A percentile compares a stretch with the other conserved stretches of the same genome.
These are phyloP conservation scores for Danio choprae DNA, from an alignment of 2,797 vertebrate species.

Conservation along the genomic window DNA sequence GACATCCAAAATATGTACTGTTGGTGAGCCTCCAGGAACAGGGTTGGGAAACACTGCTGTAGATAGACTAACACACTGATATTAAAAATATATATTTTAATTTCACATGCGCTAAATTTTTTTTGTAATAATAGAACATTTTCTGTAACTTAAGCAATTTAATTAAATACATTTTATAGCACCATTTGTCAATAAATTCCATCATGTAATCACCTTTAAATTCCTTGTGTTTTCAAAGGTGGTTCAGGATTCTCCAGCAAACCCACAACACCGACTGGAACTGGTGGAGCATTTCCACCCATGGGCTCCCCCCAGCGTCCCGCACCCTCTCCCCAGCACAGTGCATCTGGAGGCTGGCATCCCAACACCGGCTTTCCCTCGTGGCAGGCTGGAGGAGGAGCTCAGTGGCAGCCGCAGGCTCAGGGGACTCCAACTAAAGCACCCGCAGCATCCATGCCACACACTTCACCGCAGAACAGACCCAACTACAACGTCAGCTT, in stretches of 20 bases:
- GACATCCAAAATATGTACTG: too few species aligned
- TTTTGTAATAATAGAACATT: too few species aligned
- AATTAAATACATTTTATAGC: too few species aligned
- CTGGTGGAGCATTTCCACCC: slow-evolving; percentile 88
- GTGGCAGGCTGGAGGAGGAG: slow-evolving; percentile 77
- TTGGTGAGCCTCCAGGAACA: too few species aligned
- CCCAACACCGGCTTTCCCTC: slow-evolving; percentile 76
- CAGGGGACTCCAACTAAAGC: slow-evolving; percentile 74
- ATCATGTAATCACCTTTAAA: neutral
- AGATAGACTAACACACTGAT: too few species aligned
- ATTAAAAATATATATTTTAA: too few species aligned
- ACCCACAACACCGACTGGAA: slow-evolving; percentile 92
- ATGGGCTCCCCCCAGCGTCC: slow-evolving; percentile 91
- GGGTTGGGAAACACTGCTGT: too few species aligned
- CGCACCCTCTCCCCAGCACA: slow-evolving; percentile 86
- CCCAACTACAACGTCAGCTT: slow-evolving; percentile 98
- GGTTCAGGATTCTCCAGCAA: slow-evolving; percentile 95
- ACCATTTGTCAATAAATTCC: neutral
- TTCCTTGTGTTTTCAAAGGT: slow-evolving; percentile 65
- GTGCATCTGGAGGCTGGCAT: slow-evolving; percentile 83
- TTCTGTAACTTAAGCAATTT: too few species aligned
- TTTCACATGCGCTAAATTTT: too few species aligned
- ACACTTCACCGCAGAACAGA: slow-evolving; percentile 92
- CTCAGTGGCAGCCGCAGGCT: slow-evolving; percentile 73
- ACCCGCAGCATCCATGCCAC: slow-evolving; percentile 75